Conservation (phyloP, 2,113 vertebrate species). For the Otolemur garnettii region DNA sequence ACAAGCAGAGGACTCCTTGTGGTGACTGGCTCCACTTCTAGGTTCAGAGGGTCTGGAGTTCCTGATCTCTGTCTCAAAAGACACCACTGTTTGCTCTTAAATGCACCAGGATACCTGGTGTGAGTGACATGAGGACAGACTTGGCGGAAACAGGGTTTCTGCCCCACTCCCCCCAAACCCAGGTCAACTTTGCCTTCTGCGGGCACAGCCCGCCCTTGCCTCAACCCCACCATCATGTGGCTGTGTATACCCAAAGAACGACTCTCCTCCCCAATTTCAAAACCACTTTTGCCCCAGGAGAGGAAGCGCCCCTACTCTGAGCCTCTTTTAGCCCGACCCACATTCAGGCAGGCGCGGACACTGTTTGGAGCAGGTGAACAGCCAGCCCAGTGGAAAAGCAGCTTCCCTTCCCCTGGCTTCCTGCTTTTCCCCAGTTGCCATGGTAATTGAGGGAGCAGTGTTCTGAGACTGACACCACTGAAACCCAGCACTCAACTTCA, state of each 20-base stretch:
- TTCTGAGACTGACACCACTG: constrained; percentile 72
- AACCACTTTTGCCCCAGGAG: not conserved
- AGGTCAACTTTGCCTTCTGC: not conserved
- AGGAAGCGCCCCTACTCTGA: rapidly evolving
- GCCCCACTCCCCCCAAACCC: not conserved
- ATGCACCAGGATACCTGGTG: not conserved
- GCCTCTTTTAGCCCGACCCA: not conserved
- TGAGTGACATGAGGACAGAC: not conserved
- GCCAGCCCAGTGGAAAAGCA: constrained; percentile 57
- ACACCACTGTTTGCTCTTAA: not conserved
- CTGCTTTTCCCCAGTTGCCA: constrained; percentile 84
- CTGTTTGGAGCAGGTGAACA: constrained; percentile 66
- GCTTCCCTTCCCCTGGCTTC: constrained; percentile 71
- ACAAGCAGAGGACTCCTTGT: not conserved
- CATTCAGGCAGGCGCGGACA: not conserved
- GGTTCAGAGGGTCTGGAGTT: not conserved
- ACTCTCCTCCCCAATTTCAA: not conserved
- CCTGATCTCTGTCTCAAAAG: not conserved
- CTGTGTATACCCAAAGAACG: not conserved
- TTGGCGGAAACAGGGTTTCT: not conserved
- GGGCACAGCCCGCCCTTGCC: not conserved
- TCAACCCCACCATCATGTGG: not conserved
- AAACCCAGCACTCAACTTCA: constrained; percentile 76
- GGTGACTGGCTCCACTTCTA: not conserved
- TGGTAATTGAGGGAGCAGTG: constrained; percentile 79